Conservation (phyloP, 2,797 vertebrate genomes). For the Allobates femoralis region DNA sequence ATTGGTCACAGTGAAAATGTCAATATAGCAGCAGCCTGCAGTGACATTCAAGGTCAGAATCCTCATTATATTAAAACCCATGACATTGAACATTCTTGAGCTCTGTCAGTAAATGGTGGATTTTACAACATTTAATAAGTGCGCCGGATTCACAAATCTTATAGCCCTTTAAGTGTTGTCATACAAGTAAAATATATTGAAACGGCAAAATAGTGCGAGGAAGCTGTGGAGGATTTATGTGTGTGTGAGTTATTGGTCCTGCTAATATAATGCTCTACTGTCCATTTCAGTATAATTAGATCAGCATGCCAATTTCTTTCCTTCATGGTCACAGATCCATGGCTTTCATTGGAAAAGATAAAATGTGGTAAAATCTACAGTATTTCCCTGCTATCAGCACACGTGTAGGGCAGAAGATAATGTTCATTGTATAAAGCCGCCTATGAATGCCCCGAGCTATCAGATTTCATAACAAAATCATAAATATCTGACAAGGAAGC, state of each 20-base stretch:
- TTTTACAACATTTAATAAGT: not conserved
- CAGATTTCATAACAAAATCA: slow-evolving; percentile 43
- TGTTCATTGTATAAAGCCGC: slow-evolving; percentile 21
- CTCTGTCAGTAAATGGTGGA: not conserved
- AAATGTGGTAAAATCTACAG: not conserved
- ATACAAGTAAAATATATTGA: not conserved
- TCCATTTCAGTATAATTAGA: slow-evolving; percentile 19
- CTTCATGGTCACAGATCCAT: not conserved
- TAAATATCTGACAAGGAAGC: slow-evolving; percentile 57
- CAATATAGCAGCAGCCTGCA: slow-evolving; percentile 29
- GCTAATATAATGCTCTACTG: slow-evolving; percentile 16
- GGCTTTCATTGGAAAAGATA: not conserved
- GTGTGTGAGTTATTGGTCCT: slow-evolving; percentile 1
- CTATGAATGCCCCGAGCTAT: slow-evolving; percentile 24
- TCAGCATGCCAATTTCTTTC: not conserved
- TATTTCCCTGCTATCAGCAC: not conserved
- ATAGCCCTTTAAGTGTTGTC: not conserved
- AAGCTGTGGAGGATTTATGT: slow-evolving; percentile 8
- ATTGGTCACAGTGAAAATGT: slow-evolving; percentile 42
- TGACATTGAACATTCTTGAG: slow-evolving; percentile 36
- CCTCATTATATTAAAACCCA: slow-evolving; percentile 32
- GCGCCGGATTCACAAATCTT: slow-evolving; percentile 1
- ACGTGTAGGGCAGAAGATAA: not conserved
- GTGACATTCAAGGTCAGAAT: slow-evolving; percentile 45
- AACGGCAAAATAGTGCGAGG: not conserved